Conservation (phyloP, 2,888 invertebrate species). For the Philonicus albiceps region DNA sequence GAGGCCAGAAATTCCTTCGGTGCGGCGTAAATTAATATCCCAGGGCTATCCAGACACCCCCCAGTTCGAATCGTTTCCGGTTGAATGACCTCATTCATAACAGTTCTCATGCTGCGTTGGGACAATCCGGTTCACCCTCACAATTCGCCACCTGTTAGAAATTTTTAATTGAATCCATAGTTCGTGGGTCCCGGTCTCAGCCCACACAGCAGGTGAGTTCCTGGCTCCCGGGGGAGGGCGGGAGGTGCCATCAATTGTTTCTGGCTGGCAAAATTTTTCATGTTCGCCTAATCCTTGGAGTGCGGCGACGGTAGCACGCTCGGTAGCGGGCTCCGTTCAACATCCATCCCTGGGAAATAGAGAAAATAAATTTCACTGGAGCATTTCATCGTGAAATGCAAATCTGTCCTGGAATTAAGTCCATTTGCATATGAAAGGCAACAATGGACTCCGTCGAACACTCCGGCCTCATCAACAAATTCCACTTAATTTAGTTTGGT, state of each 20-base stretch:
- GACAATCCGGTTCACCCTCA: not conserved
- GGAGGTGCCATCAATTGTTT: not conserved
- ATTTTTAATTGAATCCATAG: not conserved
- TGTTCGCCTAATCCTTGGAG: not conserved
- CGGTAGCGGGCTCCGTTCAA: not conserved
- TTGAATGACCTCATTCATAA: not conserved
- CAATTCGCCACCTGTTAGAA: not conserved
- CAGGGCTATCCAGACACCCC: not conserved
- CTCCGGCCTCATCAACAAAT: not conserved
- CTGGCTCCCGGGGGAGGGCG: not conserved
- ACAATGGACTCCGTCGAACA: not conserved
- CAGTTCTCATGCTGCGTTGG: not conserved
- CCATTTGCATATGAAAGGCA: not conserved
- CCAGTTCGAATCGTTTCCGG: not conserved
- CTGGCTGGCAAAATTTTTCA: not conserved
- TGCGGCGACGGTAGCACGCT: not conserved
- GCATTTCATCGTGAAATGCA: not conserved
- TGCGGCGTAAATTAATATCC: not conserved
- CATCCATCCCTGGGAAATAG: not conserved
- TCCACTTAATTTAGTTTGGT: not conserved
- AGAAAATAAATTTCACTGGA: not conserved
- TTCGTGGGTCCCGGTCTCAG: not conserved
- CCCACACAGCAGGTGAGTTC: not conserved
- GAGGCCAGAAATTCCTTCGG: not conserved
- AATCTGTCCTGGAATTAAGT: not conserved